These are phyloP conservation scores for Monochamus alternatus DNA, from an alignment of 2,888 invertebrate genomes.

Conservation along the genomic window DNA sequence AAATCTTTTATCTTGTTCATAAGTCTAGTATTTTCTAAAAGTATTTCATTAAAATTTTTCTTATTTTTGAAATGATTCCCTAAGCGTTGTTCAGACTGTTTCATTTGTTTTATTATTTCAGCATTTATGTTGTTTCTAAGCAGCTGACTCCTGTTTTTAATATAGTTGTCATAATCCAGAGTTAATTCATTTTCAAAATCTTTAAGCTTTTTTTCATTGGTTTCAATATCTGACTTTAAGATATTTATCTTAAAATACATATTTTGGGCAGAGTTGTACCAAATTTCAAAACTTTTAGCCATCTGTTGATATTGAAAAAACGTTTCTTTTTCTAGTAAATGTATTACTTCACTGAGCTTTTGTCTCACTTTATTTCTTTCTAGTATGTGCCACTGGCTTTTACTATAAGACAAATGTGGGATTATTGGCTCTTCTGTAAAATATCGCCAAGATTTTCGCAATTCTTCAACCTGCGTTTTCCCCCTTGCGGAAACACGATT, in stretches of 20 bases:
- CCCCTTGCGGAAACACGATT: slow-evolving; percentile 77
- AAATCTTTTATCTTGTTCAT: slow-evolving; percentile 57
- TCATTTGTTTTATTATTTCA: slow-evolving; percentile 60
- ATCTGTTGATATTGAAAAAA: slow-evolving; percentile 83
- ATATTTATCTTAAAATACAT: slow-evolving; percentile 88
- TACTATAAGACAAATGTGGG: slow-evolving; percentile 90
- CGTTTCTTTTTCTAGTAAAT: slow-evolving; percentile 80
- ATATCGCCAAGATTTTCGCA: slow-evolving; percentile 95
- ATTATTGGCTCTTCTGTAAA: slow-evolving; percentile 90
- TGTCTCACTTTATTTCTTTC: slow-evolving; percentile 87
- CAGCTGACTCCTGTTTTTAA: slow-evolving; percentile 58
- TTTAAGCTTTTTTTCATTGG: slow-evolving; percentile 67
- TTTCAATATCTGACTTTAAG: slow-evolving; percentile 81
- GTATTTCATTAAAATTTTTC: slow-evolving; percentile 68
- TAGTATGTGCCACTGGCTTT: slow-evolving; percentile 96
- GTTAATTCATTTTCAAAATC: slow-evolving; percentile 58
- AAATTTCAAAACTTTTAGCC: slow-evolving; percentile 86
- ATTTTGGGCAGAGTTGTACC: slow-evolving; percentile 93
- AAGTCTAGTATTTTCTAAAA: slow-evolving; percentile 70
- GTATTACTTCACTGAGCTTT: slow-evolving; percentile 53
- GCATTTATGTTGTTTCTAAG: slow-evolving; percentile 53
- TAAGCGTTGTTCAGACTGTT: slow-evolving; percentile 61
- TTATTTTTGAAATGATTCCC: slow-evolving; percentile 61
- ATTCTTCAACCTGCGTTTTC: slow-evolving; percentile 79
- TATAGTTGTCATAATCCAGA: slow-evolving; percentile 63